A percentile compares a stretch with the other conserved stretches of the same genome.
These are phyloP conservation scores for Trichogramma dendrolimi DNA, from an alignment of 2,888 invertebrate genomes.

Conservation along the genomic window DNA sequence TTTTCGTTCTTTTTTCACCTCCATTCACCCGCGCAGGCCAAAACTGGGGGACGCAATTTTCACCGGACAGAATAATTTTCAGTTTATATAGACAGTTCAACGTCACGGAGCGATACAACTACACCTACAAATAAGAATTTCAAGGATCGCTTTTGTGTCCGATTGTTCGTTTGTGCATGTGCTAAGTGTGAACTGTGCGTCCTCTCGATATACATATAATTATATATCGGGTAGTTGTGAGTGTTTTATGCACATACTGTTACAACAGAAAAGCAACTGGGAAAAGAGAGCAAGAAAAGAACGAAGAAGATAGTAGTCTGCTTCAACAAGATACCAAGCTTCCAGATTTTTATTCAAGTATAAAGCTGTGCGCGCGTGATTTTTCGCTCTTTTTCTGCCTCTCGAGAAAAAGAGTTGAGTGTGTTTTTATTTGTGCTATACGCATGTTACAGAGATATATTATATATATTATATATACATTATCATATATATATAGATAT, in stretches of 20 bases:
- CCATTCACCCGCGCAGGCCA: neutral
- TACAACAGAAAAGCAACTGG: neutral
- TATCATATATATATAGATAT: constrained; percentile 21
- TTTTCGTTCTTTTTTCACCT: neutral
- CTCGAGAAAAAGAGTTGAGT: neutral
- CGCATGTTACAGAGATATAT: constrained; percentile 9
- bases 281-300: neutral
- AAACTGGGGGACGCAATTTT: too few species aligned
- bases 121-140: too few species aligned
- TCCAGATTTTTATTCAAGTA: too few species aligned
- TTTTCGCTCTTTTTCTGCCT: neutral
- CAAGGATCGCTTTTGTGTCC: too few species aligned
- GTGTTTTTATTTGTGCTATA: constrained; percentile 14
- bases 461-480: constrained; percentile 24
- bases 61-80: neutral
- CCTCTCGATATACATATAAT: too few species aligned
- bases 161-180: too few species aligned
- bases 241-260: too few species aligned
- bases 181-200: too few species aligned
- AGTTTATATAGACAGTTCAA: constrained; percentile 5
- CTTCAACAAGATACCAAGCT: too few species aligned
- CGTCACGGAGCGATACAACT: constrained; percentile 1
- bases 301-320: neutral
- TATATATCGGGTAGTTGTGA: too few species aligned
- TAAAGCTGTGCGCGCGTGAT: too few species aligned